These are phyloP conservation scores for Nilaparvata lugens DNA, from an alignment of 1,140 invertebrate genomes.

Conservation along the genomic window DNA sequence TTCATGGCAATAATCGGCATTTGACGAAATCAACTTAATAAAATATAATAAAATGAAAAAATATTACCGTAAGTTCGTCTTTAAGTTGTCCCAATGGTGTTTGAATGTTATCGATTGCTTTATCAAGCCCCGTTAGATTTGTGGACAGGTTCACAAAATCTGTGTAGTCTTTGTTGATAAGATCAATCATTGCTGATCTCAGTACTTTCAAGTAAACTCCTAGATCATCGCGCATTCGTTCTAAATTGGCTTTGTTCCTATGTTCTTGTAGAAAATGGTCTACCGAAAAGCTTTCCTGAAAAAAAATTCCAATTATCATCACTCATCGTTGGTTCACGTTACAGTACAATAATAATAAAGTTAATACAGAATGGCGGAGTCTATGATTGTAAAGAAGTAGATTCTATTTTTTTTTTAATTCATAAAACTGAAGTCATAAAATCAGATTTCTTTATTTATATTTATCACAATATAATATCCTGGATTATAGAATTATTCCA, in stretches of 20 bases:
- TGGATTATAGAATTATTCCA: background rate
- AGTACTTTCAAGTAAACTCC: conserved; percentile 83
- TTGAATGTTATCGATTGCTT: conserved; percentile 70
- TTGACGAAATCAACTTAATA: too few relatives aligned
- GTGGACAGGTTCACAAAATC: conserved; percentile 95
- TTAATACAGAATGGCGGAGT: background rate
- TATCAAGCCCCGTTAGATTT: conserved; percentile 85
- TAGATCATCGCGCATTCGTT: conserved; percentile 83
- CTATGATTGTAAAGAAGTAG: background rate
- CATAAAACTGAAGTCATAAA: background rate
- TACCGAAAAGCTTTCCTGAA: conserved; percentile 75
- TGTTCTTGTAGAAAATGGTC: conserved; percentile 84
- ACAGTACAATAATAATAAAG: background rate
- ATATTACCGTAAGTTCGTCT: conserved; percentile 67
- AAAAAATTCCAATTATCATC: background rate
- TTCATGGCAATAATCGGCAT: too few relatives aligned
- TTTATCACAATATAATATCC: background rate
- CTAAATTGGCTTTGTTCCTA: conserved; percentile 66
- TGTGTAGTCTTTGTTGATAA: conserved; percentile 95
- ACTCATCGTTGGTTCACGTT: background rate
- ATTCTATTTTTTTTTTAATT: background rate
- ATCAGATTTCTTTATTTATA: too few relatives aligned
- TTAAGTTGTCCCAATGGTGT: conserved; percentile 65
- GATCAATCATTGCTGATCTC: conserved; percentile 85
- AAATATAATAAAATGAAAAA: too few relatives aligned